A percentile compares a stretch with the other conserved stretches of the same genome.
Conservation (phyloP, 2,113 vertebrate genomes). For the Phaethon lepturus region DNA sequence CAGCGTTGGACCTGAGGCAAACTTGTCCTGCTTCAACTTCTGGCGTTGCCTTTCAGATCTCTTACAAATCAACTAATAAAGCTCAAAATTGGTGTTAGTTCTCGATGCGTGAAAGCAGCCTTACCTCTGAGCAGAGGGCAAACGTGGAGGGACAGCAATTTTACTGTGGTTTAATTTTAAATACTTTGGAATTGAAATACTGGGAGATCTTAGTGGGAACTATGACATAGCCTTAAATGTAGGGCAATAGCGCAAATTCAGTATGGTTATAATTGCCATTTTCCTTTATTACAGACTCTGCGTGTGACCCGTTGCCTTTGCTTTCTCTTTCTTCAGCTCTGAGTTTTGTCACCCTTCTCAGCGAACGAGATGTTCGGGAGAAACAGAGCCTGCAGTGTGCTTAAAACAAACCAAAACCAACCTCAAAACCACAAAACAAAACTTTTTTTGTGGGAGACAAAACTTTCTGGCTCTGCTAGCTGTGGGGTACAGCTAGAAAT, state of each 20-base stretch:
- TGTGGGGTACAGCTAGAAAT: neutral
- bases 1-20: neutral
- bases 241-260: neutral
- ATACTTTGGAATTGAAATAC: neutral
- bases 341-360: neutral
- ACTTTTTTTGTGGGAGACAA: neutral
- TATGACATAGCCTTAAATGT: neutral
- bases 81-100: neutral
- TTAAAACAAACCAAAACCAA: neutral
- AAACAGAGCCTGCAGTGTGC: neutral
- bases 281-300: neutral
- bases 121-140: neutral
- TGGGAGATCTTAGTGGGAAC: neutral
- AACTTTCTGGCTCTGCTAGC: neutral
- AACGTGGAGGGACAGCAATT: neutral
- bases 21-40: neutral
- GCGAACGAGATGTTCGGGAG: neutral
- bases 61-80: neutral
- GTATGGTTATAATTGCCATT: neutral
- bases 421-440: accelerated
- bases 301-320: neutral
- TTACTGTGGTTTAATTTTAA: neutral
- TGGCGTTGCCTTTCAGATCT: neutral
- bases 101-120: neutral
- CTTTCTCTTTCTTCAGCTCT: neutral